phyloP scores from a whole-genome alignment of 2,113 vertebrate species.

The Odocoileus virginianus region DNA sequence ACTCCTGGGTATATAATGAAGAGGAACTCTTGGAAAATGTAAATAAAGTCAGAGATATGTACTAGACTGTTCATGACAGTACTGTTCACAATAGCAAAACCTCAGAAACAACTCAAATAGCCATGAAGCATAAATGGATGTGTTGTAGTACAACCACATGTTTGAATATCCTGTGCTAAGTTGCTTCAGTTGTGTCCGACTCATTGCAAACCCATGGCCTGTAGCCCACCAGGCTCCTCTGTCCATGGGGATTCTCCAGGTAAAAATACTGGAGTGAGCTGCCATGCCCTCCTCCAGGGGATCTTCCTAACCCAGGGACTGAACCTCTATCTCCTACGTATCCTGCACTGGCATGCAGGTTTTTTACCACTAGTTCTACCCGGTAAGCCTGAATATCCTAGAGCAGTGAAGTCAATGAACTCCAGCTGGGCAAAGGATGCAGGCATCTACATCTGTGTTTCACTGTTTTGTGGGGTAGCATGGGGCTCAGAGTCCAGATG shows the following conservation, averaged over 20 bases:
- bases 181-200: not conserved
- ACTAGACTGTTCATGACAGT: not conserved
- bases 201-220: not conserved
- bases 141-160: not conserved
- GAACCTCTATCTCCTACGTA: not conserved
- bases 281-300: not conserved
- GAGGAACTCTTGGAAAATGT: not conserved
- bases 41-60: not conserved
- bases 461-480: no score
- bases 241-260: not conserved
- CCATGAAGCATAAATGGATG: no score
- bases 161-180: not conserved
- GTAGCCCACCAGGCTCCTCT: not conserved
- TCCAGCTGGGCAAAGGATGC: not conserved
- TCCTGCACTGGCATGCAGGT: not conserved
- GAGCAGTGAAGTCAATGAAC: not conserved
- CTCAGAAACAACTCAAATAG: not conserved
- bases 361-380: not conserved
- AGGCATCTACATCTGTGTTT: not conserved
- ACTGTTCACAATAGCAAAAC: not conserved
- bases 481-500: fast-evolving
- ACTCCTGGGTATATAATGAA: not conserved
- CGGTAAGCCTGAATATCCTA: not conserved
- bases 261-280: not conserved
- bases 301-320: not conserved